Percentiles rank a stretch among this genome's conserved stretches.
Evolutionary conservation across 1,140 invertebrate genomes (phyloP).

Genomic region (Gonatopus flavifemur): DNA sequence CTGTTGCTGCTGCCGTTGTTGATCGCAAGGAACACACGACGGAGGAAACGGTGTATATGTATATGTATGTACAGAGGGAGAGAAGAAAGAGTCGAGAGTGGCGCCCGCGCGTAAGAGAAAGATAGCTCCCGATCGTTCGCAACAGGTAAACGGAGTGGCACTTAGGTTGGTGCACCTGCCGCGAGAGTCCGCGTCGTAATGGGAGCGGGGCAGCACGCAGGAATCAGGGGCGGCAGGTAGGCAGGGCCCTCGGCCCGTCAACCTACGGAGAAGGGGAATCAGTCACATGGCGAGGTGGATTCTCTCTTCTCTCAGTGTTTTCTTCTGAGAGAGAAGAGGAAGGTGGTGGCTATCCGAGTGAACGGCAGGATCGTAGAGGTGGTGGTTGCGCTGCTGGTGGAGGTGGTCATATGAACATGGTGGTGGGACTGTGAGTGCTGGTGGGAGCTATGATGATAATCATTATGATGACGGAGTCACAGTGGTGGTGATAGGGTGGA

Average conservation of each 20-base stretch:
- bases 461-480: too few relatives aligned
- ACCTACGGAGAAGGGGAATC: conserved; percentile 52
- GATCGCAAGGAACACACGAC: too few relatives aligned
- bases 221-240: conserved; percentile 59
- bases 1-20: too few relatives aligned
- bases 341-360: conserved; percentile 23
- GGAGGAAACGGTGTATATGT: too few relatives aligned
- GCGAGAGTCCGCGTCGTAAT: conserved; percentile 59
- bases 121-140: background rate
- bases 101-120: conserved; percentile 1
- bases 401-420: too few relatives aligned
- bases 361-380: conserved; percentile 18
- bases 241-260: conserved; percentile 54
- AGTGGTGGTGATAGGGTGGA: too few relatives aligned
- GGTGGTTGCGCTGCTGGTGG: conserved; percentile 16
- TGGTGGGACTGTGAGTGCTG: too few relatives aligned
- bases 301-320: conserved; percentile 7
- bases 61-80: too few relatives aligned
- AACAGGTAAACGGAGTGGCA: conserved; percentile 47
- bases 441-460: too few relatives aligned
- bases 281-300: conserved; percentile 52
- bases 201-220: conserved; percentile 58
- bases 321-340: conserved; percentile 21
- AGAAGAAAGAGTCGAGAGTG: conserved; percentile 1
- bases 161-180: conserved; percentile 57